Evolutionary conservation across 2,888 invertebrate genomes (phyloP).

Genomic region (Hydroisotoma schaefferi): DNA sequence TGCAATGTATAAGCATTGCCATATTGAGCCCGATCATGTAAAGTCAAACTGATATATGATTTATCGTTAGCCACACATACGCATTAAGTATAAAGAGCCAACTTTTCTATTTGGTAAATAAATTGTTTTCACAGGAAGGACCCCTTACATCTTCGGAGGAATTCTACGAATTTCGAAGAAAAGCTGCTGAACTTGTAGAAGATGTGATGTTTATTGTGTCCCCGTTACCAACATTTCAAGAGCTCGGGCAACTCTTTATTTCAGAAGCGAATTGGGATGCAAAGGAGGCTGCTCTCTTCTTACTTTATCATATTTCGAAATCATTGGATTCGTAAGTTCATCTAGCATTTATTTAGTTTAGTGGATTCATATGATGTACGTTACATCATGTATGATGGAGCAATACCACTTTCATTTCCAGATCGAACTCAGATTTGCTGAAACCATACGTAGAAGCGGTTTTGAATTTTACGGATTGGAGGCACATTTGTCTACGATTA

Average conservation of each 20-base stretch:
- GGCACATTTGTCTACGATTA: constrained; percentile 42
- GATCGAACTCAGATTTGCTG: constrained; percentile 65
- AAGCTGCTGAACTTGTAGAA: constrained; percentile 89
- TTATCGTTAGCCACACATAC: background rate
- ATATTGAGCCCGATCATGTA: constrained; percentile 90
- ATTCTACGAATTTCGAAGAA: constrained; percentile 76
- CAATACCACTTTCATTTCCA: constrained; percentile 51
- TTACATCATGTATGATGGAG: no score
- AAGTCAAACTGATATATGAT: constrained; percentile 36
- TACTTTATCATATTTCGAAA: constrained; percentile 40
- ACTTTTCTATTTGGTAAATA: background rate
- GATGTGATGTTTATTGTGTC: constrained; percentile 96
- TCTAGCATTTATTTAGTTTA: background rate
- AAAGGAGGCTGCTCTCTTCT: constrained; percentile 45
- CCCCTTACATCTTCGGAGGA: constrained; percentile 79
- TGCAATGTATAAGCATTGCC: constrained; percentile 86
- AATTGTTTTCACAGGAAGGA: constrained; percentile 59
- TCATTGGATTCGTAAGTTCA: constrained; percentile 42
- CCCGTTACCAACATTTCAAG: constrained; percentile 35
- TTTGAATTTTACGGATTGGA: constrained; percentile 42
- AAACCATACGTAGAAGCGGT: constrained; percentile 39
- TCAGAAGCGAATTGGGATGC: constrained; percentile 40
- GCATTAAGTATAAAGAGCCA: background rate
- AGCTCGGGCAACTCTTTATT: constrained; percentile 35
- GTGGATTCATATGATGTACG: no score